phyloP scores from a whole-genome alignment of 2,888 invertebrate genomes.

The Lithosia quadra region DNA sequence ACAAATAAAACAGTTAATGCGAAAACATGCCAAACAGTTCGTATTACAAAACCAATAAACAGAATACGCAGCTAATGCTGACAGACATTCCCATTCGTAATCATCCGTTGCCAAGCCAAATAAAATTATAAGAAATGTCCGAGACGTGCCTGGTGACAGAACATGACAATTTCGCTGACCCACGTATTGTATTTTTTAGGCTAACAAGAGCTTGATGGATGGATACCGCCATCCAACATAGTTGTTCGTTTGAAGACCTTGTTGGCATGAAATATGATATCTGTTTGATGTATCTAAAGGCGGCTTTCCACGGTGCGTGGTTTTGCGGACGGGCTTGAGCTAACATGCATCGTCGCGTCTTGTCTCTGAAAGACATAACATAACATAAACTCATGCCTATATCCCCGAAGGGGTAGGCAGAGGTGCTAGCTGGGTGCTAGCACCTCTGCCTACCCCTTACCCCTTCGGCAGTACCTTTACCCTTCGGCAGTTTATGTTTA shows the following conservation, averaged over 20 bases:
- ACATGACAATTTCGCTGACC: constrained; percentile 49
- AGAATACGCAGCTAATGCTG: neutral
- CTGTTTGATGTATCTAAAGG: constrained; percentile 21
- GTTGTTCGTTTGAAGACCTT: constrained; percentile 25
- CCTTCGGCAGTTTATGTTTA: too few relatives aligned
- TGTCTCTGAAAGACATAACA: too few relatives aligned
- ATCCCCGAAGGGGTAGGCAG: too few relatives aligned
- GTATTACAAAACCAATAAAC: neutral
- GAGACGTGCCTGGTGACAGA: constrained; percentile 37
- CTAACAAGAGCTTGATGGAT: constrained; percentile 46
- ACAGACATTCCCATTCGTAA: constrained; percentile 14
- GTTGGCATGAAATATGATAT: constrained; percentile 39
- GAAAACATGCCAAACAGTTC: neutral
- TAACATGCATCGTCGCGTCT: too few relatives aligned
- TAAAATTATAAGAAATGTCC: constrained; percentile 36
- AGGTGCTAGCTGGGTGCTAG: too few relatives aligned
- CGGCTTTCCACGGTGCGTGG: constrained; percentile 3
- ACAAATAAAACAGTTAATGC: neutral
- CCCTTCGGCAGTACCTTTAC: too few relatives aligned
- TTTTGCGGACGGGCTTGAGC: neutral
- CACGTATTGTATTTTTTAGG: constrained; percentile 48
- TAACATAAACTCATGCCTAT: too few relatives aligned
- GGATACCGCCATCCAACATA: constrained; percentile 24
- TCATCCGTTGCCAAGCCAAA: constrained; percentile 30
- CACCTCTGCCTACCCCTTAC: too few relatives aligned